phyloP scores from a whole-genome alignment of 2,797 vertebrate species.

The Sebastes hubbsi region DNA sequence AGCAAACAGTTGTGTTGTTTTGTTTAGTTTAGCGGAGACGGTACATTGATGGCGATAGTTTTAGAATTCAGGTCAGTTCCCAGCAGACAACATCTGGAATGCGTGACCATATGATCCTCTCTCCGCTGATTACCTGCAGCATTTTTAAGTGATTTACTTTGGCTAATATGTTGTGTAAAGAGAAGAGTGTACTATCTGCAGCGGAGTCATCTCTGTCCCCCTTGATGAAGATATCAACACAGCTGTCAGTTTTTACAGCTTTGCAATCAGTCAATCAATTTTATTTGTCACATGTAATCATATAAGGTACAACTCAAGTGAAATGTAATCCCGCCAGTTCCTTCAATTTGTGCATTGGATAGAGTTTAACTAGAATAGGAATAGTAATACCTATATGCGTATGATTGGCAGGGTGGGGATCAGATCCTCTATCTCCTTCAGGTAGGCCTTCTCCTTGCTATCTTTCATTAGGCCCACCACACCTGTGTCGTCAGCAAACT shows the following conservation, averaged over 20 bases:
- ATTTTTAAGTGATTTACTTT: slow-evolving; percentile 54
- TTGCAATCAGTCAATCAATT: not conserved
- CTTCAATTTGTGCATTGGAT: not conserved
- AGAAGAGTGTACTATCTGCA: slow-evolving; percentile 50
- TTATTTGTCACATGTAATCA: not conserved
- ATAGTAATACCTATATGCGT: no score
- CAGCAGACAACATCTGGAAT: slow-evolving; percentile 51
- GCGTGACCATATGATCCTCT: slow-evolving; percentile 61
- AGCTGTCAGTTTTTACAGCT: slow-evolving; percentile 47
- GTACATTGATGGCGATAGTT: not conserved
- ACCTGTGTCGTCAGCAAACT: not conserved
- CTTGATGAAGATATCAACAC: slow-evolving; percentile 53
- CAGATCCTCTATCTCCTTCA: not conserved
- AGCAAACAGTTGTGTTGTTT: slow-evolving; percentile 11
- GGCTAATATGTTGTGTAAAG: slow-evolving; percentile 65
- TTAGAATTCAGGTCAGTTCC: slow-evolving; percentile 53
- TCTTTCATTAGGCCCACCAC: not conserved
- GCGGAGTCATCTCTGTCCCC: slow-evolving; percentile 20
- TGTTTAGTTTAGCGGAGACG: not conserved
- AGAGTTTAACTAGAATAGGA: no score
- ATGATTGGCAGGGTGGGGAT: not conserved
- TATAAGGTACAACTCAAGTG: not conserved
- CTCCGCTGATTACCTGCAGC: slow-evolving; percentile 66
- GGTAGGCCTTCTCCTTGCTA: not conserved
- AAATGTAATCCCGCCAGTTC: not conserved